Conservation (phyloP, 2,797 vertebrate genomes). For the Glyptemys insculpta region DNA sequence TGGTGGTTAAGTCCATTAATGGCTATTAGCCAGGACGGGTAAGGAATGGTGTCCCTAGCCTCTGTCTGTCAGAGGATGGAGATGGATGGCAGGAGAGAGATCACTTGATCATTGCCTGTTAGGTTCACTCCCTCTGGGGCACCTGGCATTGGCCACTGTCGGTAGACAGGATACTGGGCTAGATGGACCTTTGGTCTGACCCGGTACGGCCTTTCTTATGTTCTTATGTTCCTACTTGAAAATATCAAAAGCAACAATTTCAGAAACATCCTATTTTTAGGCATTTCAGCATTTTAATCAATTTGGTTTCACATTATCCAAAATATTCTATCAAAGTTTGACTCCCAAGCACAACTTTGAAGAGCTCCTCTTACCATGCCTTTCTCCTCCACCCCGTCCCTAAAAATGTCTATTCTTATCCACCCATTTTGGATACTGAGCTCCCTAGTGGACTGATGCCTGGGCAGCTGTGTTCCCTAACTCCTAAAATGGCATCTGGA, state of each 20-base stretch:
- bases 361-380: constrained; percentile 1
- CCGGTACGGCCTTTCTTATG: too few species aligned
- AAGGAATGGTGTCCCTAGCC: too few species aligned
- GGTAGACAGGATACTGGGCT: too few species aligned
- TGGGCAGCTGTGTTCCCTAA: not conserved
- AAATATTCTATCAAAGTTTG: constrained; percentile 47
- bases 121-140: too few species aligned
- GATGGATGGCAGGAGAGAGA: too few species aligned
- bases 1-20: too few species aligned
- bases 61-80: too few species aligned
- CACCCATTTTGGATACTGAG: not conserved
- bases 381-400: not conserved
- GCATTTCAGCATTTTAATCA: constrained; percentile 22
- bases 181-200: too few species aligned
- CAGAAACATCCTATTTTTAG: constrained; percentile 58
- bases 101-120: too few species aligned
- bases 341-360: constrained; percentile 40
- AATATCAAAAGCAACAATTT: not conserved
- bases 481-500: not conserved
- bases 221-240: constrained; percentile 39
- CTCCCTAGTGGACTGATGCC: not conserved
- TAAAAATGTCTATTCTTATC: not conserved
- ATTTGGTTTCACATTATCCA: constrained; percentile 57
- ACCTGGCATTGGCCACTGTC: too few species aligned
- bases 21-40: too few species aligned